Percentiles rank a stretch among this genome's conserved stretches.
phyloP scores from a whole-genome alignment of 2,797 vertebrate species.

The Phaenicophaeus curvirostris region DNA sequence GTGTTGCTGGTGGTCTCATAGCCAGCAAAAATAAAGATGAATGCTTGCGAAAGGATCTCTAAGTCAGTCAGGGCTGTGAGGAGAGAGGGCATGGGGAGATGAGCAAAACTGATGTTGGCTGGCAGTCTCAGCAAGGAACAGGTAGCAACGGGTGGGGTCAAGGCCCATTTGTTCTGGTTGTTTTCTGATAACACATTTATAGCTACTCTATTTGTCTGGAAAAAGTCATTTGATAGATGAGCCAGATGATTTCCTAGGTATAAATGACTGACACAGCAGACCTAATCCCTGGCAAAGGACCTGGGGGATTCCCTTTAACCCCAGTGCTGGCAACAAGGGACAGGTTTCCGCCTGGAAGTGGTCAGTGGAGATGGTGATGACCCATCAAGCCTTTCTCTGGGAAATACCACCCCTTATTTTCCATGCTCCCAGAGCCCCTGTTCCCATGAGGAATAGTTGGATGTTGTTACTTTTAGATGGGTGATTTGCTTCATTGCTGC shows the following conservation, averaged over 20 bases:
- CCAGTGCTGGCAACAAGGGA: not conserved
- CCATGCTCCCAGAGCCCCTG: fast-evolving
- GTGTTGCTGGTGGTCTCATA: constrained; percentile 59
- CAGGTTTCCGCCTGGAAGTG: not conserved
- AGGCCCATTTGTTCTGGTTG: not conserved
- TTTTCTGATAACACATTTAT: fast-evolving
- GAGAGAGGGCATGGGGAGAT: not conserved
- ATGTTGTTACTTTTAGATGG: not conserved
- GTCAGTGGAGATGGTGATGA: not conserved
- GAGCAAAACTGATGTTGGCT: not conserved
- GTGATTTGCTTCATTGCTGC: fast-evolving
- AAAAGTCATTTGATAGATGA: not conserved
- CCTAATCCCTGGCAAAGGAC: not conserved
- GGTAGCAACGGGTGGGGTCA: not conserved
- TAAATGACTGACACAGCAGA: not conserved
- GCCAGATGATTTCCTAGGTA: not conserved
- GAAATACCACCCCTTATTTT: not conserved
- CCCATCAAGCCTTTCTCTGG: not conserved
- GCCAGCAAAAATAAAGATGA: constrained; percentile 68
- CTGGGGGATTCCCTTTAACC: not conserved
- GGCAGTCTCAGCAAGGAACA: not conserved
- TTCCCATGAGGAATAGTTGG: fast-evolving
- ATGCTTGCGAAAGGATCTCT: constrained; percentile 53
- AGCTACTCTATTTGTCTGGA: not conserved
- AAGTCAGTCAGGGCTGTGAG: constrained; percentile 28